Conservation (phyloP, 2,113 vertebrate species). For the Isichthys henryi region DNA sequence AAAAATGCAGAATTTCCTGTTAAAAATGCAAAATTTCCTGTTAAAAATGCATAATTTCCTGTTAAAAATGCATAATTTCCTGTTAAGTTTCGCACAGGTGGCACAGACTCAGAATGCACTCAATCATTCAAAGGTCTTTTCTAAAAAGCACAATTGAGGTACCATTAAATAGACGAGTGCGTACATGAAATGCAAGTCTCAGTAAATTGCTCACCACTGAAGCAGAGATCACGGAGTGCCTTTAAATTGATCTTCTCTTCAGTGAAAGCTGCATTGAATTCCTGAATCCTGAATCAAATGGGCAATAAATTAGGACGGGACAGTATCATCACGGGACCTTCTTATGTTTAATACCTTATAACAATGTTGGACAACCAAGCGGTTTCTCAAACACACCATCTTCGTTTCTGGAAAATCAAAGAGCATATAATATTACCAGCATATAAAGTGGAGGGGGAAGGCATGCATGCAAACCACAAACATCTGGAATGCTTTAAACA, state of each 20-base stretch:
- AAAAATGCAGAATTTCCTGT: background rate
- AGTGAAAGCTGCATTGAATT: conserved; percentile 77
- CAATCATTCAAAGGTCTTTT: background rate
- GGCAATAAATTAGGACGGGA: background rate
- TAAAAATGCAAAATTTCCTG: background rate
- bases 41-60: background rate
- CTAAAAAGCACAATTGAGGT: background rate
- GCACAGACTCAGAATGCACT: background rate
- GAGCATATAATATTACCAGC: too few species aligned
- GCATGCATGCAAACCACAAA: background rate
- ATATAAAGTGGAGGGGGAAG: background rate
- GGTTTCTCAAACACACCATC: background rate
- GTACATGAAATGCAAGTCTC: background rate
- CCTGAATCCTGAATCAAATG: conserved; percentile 72
- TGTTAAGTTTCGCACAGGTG: background rate
- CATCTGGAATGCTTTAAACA: background rate
- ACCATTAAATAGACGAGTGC: background rate
- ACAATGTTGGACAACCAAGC: background rate
- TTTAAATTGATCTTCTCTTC: conserved; percentile 71
- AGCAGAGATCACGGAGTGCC: conserved; percentile 80
- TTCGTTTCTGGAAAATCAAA: background rate
- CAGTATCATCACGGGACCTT: background rate
- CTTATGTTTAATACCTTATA: background rate
- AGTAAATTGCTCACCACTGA: conserved; percentile 67
- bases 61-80: background rate